Base-by-base conservation (phyloP, 2,113 vertebrate species). In the Nanorana parkeri region DNA sequence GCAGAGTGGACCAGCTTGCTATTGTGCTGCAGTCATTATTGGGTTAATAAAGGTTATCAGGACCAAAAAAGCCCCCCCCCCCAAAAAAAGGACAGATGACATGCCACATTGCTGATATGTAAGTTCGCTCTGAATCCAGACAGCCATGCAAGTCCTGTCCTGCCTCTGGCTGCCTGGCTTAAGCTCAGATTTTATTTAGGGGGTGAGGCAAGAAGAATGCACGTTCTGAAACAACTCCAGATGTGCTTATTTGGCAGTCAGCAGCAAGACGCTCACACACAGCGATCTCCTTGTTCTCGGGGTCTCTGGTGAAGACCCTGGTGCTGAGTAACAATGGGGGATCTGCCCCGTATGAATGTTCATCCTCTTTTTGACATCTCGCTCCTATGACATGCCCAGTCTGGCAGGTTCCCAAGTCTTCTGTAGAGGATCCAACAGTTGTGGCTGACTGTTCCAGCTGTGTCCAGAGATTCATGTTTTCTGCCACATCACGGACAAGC, bases 241-340 rank as follows among this genome's bases (percentile, higher is more conserved):
- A 89, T 91, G 91, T 86, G 88, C 77, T 87, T 28, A 0, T 85
- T 87, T 87, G 90, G 89, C 91, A 88, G 84, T 71, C 32, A 1
- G 1, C 65, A 41, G 84, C 65, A 0, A 36, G 4, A 61, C 55
- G 83, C 0, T 3, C 19, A 3, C 1, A 68, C 80, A 20, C 80
- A 84, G 64, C 84, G 85, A 86, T 88, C 74, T 0, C 63, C 0
- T 76, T 73, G 78, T 66, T 69, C 0, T 74, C 41, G 10, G 1
- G 13, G 41, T 13, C 11, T 11, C 11, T 13, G 41, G 51, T 41
- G 64, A 81, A 68, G 47, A 36, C 26, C 26, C 65, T 17, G 29
- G 11, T 3, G 24, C 28, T 55, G 7, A 78, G 64, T 20, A 54
- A 26, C 51, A 67, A 67, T 26, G 63, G 63, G 23, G 66, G 63